Base-by-base conservation (phyloP, 2,888 invertebrate species). In the Drosophila falleni region DNA sequence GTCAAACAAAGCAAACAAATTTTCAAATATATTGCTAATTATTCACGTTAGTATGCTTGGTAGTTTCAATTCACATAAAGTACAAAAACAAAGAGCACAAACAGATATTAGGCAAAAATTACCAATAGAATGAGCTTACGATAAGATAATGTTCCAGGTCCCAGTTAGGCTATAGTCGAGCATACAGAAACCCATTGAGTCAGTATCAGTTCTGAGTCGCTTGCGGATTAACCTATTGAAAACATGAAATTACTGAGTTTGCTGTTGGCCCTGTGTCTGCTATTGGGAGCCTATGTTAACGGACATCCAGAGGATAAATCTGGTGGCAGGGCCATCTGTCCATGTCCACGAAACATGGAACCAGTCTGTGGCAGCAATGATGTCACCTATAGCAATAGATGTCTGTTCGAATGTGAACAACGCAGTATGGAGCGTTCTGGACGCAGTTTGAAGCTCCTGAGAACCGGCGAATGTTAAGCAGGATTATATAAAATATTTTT, bases 351-450 rank as follows among this genome's bases (percentile, higher is more conserved):
- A 10, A 87, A 84, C 51, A 90, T 74, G 41, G 81, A 89, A 3
- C 91, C 92, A 0, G 85, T 91, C 1, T 91, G 91, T 68, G 91
- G 78, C 56, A 75, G 75, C 58, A 81, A 91, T 69, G 10, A 62
- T 35, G 42, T 68, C 1, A 89, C 91, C 29, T 92, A 92, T 58
- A 26, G 81, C 5, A 91, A 91, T 72, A 86, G 80, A 15, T 91
- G 91, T 41, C 46, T 80, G 19, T 89, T 83, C 44, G 76, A 91
- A 2, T 91, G 91, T 63, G 69, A 63, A 1, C 73, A 67, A 8
- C 81, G 80, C 2, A 71, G 83, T 1, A 5, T 71, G 3, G 81
- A 74, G 33, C 81, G 89, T 6, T 19, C 60, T 3, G 92, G 92
- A 55, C 91, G 91, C 55, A 90, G 80, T 47, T 46, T 91, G 64